These are phyloP conservation scores for Cololabis saira DNA, from an alignment of 2,113 vertebrate species.

Conservation along the genomic window DNA sequence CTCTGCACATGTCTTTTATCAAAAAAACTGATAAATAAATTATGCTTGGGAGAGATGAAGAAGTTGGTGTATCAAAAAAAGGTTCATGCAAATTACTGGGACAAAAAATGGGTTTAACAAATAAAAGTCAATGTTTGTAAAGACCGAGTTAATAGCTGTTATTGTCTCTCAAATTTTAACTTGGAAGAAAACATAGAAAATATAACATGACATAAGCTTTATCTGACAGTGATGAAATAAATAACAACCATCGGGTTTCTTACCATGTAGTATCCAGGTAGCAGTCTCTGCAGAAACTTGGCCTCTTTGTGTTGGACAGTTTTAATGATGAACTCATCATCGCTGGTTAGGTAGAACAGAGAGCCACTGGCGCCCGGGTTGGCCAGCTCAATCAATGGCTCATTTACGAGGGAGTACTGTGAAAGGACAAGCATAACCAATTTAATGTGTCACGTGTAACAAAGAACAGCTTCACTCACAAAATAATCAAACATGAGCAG, in stretches of 20 bases:
- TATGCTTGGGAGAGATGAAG: not conserved
- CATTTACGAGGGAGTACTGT: constrained; percentile 95
- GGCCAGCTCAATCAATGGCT: constrained; percentile 94
- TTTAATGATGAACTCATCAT: constrained; percentile 98
- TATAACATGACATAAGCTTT: not conserved
- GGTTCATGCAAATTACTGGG: not conserved
- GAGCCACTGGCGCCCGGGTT: constrained; percentile 97
- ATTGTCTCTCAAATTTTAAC: too few relatives aligned
- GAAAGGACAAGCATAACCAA: constrained; percentile 31
- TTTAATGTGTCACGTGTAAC: not conserved
- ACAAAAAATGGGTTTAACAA: too few relatives aligned
- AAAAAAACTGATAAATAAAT: too few relatives aligned
- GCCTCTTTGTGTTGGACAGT: constrained; percentile 99
- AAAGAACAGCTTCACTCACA: not conserved
- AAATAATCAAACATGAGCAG: not conserved
- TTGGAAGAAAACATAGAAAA: not conserved
- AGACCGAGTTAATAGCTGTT: too few relatives aligned
- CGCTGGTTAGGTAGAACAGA: constrained; percentile 96
- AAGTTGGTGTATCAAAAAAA: not conserved
- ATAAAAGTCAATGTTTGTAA: too few relatives aligned
- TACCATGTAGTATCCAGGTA: constrained; percentile 98
- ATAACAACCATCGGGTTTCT: constrained; percentile 26
- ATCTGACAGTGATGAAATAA: too few relatives aligned
- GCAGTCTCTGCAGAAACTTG: constrained; percentile 95
- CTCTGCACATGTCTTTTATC: too few relatives aligned